A percentile compares a stretch with the other conserved stretches of the same genome.
Evolutionary conservation across 2,888 invertebrate species (phyloP).

Genomic region (Nymphalis urticae): DNA sequence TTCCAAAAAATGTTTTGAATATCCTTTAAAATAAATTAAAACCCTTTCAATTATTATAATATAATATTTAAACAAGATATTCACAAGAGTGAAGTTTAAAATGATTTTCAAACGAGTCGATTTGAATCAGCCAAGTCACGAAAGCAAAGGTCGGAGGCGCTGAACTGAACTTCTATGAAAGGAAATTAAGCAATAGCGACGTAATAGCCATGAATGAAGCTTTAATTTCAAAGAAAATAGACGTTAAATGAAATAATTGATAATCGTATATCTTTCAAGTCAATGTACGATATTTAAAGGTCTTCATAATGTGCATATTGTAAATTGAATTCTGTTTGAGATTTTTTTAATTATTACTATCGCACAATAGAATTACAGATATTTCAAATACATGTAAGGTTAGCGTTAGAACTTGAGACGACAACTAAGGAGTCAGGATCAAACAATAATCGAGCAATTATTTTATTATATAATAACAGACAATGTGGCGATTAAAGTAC

Average conservation of each 20-base stretch:
- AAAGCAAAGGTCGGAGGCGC: conserved; percentile 34
- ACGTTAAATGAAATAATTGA: conserved; percentile 32
- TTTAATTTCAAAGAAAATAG: conserved; percentile 35
- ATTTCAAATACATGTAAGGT: too few species aligned
- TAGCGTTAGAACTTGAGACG: too few species aligned
- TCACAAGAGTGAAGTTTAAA: conserved; percentile 1
- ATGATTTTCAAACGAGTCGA: conserved; percentile 32
- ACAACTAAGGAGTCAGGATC: too few species aligned
- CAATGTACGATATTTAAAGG: conserved; percentile 3
- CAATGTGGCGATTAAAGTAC: too few species aligned
- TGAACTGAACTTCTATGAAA: conserved; percentile 36
- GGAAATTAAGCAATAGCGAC: conserved; percentile 39
- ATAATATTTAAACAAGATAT: conserved; percentile 6
- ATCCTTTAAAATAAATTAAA: too few species aligned
- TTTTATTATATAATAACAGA: too few species aligned
- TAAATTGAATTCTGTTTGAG: too few species aligned
- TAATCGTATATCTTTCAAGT: conserved; percentile 16
- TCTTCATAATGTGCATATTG: background rate
- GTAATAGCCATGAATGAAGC: conserved; percentile 35
- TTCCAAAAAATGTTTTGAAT: background rate
- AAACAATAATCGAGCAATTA: too few species aligned
- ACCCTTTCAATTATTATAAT: background rate
- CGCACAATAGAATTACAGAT: too few species aligned
- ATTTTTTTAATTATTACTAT: too few species aligned
- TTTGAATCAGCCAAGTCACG: conserved; percentile 34